A percentile compares a stretch with the other conserved stretches of the same genome.
phyloP scores from a whole-genome alignment of 2,888 invertebrate genomes.

The Cheilosia impressa region DNA sequence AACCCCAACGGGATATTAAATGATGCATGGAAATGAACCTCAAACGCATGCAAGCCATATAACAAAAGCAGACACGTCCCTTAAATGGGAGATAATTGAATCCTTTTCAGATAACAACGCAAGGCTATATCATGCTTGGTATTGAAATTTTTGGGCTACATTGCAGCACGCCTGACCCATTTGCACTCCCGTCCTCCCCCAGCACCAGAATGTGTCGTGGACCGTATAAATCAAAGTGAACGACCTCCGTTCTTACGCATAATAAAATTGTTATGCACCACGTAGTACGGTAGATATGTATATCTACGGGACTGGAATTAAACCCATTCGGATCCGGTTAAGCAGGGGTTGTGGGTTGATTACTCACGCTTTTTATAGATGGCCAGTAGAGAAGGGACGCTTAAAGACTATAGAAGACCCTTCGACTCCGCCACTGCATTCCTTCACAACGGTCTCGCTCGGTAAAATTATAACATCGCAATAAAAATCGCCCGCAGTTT shows the following conservation, averaged over 20 bases:
- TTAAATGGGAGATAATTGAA: slow-evolving; percentile 67
- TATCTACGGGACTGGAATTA: slow-evolving; percentile 36
- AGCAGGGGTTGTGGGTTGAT: slow-evolving; percentile 52
- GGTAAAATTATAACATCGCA: slow-evolving; percentile 57
- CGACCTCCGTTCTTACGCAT: slow-evolving; percentile 68
- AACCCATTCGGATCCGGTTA: slow-evolving; percentile 25
- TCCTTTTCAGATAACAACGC: slow-evolving; percentile 60
- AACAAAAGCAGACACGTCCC: slow-evolving; percentile 15
- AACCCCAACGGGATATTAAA: slow-evolving; percentile 39
- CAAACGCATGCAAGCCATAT: slow-evolving; percentile 4
- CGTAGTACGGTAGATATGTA: slow-evolving; percentile 43
- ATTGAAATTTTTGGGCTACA: slow-evolving; percentile 71
- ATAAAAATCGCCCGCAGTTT: slow-evolving; percentile 58
- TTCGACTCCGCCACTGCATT: slow-evolving; percentile 13
- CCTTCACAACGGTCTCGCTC: slow-evolving; percentile 7
- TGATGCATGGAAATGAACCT: slow-evolving; percentile 48
- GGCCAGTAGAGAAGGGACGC: slow-evolving; percentile 16
- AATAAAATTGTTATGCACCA: slow-evolving; percentile 71
- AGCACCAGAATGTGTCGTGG: slow-evolving; percentile 21
- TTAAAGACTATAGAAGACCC: slow-evolving; percentile 23
- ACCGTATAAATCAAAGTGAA: slow-evolving; percentile 69
- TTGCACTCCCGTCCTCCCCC: background rate
- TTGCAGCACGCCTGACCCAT: slow-evolving; percentile 61
- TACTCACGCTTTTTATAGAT: slow-evolving; percentile 43
- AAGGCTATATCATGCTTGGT: slow-evolving; percentile 57